Base-by-base conservation (phyloP, 2,888 invertebrate species). In the Dione juno region DNA sequence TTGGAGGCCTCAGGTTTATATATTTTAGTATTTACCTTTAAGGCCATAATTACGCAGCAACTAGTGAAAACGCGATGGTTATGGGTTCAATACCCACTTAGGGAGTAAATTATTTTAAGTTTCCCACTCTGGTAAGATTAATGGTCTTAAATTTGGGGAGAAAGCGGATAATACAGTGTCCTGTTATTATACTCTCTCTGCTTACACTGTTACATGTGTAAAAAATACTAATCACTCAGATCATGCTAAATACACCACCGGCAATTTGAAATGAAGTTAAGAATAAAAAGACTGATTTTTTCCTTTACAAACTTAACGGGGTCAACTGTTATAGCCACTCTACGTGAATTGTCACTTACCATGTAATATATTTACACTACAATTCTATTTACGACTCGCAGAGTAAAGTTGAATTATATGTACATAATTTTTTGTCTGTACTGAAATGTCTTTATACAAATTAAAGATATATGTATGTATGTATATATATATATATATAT, bases 1-100 rank as follows among this genome's bases (percentile, higher is more conserved):
- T 69, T 41, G 57, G 45, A 43, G 45, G 53, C 50, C 40, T 64
- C 40, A n/a, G 19, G 64, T 64, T 40, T 64, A 48, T 64, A 48
- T 50, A 66, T 54, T 41, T 64, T 14, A 35, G 63, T 5, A 43
- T 67, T 67, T 69, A 45, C 54, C 45, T 61, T 65, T 37, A 41
- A n/a, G 3, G 5, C 28, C 5, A 28, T 28, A 28, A 28, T 28
- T 28, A 28, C 28, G 5, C 28, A 28, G 28, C 28, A 28, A 28
- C 28, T 28, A 28, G 28, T 28, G 28, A 5, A n/a, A n/a, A 28
- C 28, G 5, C 28, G 28, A 28, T 28, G 2, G 28, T 28, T 28
- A 5, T 28, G 28, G 28, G 28, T 28, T 28, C 2, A 28, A 28
- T 28, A 3, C 28, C 28, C 28, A 28, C 5, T 3, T 28, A 28